Percentiles rank a stretch among this genome's conserved stretches.
Evolutionary conservation across 2,113 vertebrate species (phyloP).

Genomic region (Camelus dromedarius): DNA sequence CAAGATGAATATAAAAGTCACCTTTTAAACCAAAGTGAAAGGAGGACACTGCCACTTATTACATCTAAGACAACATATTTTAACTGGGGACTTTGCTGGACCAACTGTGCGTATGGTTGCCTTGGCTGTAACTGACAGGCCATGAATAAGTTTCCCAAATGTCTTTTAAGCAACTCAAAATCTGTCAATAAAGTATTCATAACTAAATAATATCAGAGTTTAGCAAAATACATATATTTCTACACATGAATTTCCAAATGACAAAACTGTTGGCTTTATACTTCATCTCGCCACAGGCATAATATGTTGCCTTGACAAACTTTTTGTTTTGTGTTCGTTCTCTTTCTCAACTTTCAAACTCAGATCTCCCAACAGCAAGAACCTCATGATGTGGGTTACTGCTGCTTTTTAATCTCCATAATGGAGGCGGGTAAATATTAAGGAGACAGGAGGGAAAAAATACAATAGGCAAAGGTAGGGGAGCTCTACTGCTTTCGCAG

Average conservation of each 20-base stretch:
- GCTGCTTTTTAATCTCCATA: slow-evolving; percentile 70
- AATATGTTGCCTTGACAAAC: not conserved
- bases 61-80: not conserved
- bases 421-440: slow-evolving; percentile 49
- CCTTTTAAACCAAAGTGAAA: not conserved
- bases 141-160: not conserved
- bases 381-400: not conserved
- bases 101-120: not conserved
- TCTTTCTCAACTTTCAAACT: not conserved
- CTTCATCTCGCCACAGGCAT: not conserved
- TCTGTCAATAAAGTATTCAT: not conserved
- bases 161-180: not conserved
- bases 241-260: not conserved
- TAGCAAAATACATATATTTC: not conserved
- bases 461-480: not conserved
- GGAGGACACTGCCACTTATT: not conserved
- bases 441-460: not conserved
- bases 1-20: not conserved
- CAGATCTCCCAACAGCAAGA: slow-evolving; percentile 21
- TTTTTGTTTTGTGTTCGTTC: not conserved
- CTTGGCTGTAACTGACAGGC: not conserved
- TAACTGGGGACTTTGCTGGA: not conserved
- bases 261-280: not conserved
- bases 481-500: not conserved
- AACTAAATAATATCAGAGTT: not conserved